phyloP scores from a whole-genome alignment of 2,113 vertebrate genomes.

The Lycaon pictus region DNA sequence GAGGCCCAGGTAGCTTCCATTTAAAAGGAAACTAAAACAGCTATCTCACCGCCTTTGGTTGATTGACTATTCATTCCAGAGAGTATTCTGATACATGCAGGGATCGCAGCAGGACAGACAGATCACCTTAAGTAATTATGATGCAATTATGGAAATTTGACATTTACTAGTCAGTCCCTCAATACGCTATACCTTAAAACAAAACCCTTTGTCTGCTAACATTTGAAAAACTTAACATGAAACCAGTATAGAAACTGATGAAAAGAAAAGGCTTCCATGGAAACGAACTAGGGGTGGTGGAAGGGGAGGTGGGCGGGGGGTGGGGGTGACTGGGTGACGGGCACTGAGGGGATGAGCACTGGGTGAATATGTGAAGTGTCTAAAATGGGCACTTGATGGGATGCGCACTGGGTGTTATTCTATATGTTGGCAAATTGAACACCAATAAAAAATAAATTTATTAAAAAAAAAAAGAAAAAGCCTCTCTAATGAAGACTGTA shows the following conservation, averaged over 20 bases:
- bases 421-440: too few relatives aligned
- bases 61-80: not conserved
- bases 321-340: too few relatives aligned
- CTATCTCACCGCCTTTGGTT: not conserved
- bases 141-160: not conserved
- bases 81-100: not conserved
- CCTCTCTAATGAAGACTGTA: not conserved
- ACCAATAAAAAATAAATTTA: too few relatives aligned
- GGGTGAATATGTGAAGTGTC: too few relatives aligned
- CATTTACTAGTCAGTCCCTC: not conserved
- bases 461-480: not conserved
- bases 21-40: not conserved
- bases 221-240: not conserved
- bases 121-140: constrained; percentile 6
- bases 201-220: not conserved
- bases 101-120: not conserved
- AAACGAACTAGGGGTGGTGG: too few relatives aligned
- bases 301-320: too few relatives aligned
- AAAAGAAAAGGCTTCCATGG: not conserved
- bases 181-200: constrained; percentile 19
- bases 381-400: too few relatives aligned
- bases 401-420: too few relatives aligned
- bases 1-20: not conserved
- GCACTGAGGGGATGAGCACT: too few relatives aligned
- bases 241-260: not conserved